A percentile compares a stretch with the other conserved stretches of the same genome.
phyloP scores from a whole-genome alignment of 2,113 vertebrate species.

The Petrocephalus microphthalmus region DNA sequence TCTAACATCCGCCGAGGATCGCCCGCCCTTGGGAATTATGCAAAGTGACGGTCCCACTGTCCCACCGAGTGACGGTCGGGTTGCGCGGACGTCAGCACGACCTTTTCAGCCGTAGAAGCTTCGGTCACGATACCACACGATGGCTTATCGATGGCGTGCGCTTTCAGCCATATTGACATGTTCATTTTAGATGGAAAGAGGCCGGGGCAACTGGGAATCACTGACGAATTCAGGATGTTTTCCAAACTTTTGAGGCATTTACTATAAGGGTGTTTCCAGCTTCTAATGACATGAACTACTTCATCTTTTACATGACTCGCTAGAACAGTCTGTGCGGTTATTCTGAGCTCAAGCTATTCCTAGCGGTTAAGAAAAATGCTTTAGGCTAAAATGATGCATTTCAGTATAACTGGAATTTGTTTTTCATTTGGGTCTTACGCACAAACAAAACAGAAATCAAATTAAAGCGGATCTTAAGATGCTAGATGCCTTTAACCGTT shows the following conservation, averaged over 20 bases:
- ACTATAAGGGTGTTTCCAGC: not conserved
- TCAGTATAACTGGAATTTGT: not conserved
- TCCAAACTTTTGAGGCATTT: not conserved
- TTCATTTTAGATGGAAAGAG: constrained; percentile 31
- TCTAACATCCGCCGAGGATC: not conserved
- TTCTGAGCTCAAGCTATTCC: not conserved
- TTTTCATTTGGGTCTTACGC: not conserved
- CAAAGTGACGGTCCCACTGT: not conserved
- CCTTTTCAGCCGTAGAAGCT: constrained; percentile 23
- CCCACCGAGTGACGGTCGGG: not conserved
- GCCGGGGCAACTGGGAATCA: constrained; percentile 17
- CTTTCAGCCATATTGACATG: constrained; percentile 38
- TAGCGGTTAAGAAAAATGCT: not conserved
- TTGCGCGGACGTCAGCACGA: constrained; percentile 26
- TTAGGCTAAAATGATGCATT: not conserved
- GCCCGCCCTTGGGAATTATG: constrained; percentile 1
- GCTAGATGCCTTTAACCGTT: not conserved
- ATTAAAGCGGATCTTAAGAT: not conserved
- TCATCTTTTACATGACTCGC: not conserved
- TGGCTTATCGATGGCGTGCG: constrained; percentile 32
- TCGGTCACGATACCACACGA: constrained; percentile 21
- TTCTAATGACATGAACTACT: not conserved
- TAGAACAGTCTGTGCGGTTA: not conserved
- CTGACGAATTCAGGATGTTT: constrained; percentile 19
- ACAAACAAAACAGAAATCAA: not conserved